phyloP scores from a whole-genome alignment of 2,113 vertebrate genomes.

The Blennius ocellaris region DNA sequence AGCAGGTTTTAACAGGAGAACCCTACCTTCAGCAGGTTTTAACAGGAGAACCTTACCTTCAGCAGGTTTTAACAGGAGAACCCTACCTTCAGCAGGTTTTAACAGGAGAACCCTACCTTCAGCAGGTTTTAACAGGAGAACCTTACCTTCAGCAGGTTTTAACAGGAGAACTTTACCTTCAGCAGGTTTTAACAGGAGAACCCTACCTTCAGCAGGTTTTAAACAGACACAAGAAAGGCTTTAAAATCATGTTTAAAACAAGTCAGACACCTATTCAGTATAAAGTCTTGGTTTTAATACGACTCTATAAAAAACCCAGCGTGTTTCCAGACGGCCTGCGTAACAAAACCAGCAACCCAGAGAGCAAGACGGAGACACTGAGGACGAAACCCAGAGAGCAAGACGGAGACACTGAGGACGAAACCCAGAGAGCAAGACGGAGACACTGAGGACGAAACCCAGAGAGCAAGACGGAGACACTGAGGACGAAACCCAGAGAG shows the following conservation, averaged over 20 bases:
- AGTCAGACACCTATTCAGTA: background rate
- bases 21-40: conserved; percentile 2
- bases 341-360: background rate
- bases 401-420: too few species aligned
- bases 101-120: background rate
- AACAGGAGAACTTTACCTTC: background rate
- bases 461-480: too few species aligned
- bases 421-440: background rate
- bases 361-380: background rate
- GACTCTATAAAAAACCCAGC: too few species aligned
- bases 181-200: conserved; percentile 1
- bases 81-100: conserved; percentile 2
- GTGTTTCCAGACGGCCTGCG: too few species aligned
- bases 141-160: conserved; percentile 3
- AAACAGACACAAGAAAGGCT: background rate
- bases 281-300: background rate
- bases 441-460: background rate
- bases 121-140: conserved; percentile 1
- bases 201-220: conserved; percentile 2
- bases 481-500: too few species aligned
- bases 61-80: conserved; percentile 1
- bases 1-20: conserved; percentile 1
- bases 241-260: background rate
- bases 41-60: background rate
- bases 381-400: background rate